Evolutionary conservation across 2,797 vertebrate species (phyloP), one percentile per base, ranked within the genome.

Genomic region (Liparis tanakae): DNA sequence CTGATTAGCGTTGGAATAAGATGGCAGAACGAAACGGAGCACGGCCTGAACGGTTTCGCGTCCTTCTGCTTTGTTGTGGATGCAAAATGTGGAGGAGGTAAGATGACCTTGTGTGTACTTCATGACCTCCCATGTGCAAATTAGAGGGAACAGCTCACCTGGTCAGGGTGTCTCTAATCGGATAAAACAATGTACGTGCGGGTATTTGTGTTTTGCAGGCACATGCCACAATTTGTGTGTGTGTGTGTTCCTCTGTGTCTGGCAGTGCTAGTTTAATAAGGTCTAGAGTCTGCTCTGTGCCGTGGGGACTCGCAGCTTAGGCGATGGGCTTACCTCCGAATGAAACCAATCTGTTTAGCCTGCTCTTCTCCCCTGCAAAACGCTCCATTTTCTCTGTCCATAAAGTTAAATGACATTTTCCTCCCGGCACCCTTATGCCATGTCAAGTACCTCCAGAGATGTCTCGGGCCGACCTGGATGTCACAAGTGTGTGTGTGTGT

Each of bases 341-440:
- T 94, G 88, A 94, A 94, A 93, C 93, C 95, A 94, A 94, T 95
- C 93, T 95, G 93, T 93, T 93, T 90, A 91, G 90, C 86, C 87
- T 89, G 85, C 88, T 92, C 89, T 80, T 87, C 88, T 92, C 90
- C 90, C 92, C 87, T 90, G 80, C 85, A 92, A 88, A 91, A 86
- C 18, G 87, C 86, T 91, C 86, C 62, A 81, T 93, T 91, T 93
- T 89, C 73, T 88, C 87, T 89, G 88, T 91, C 89, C 91, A 89
- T 88, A 91, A 93, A 93, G 90, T 89, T 90, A 91, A 94, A 90
- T 93, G 91, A 91, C 88, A 93, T 94, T 93, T 91, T 89, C 90
- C 87, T 91, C 84, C 76, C 55, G 53, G 70, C 80, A 80, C 81
- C 88, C 88, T 91, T 69, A 70, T 86, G 90, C 79, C 89, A 70